Evolutionary conservation across 2,888 invertebrate species (phyloP).

Genomic region (Cantharis rustica): DNA sequence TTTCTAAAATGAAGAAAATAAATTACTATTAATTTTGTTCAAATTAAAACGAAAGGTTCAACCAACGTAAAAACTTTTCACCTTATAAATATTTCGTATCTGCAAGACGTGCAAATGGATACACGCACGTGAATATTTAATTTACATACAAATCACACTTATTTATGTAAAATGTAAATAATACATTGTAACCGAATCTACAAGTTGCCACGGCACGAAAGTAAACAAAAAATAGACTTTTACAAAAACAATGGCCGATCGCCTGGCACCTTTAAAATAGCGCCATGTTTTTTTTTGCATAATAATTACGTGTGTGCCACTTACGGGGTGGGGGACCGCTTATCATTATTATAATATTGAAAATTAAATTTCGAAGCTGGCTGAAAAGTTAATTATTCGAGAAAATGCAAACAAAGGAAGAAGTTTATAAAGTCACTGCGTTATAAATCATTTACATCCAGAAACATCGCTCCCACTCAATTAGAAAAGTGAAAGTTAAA

Average conservation of each 20-base stretch:
- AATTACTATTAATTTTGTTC: not conserved
- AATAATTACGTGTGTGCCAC: not conserved
- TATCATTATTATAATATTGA: not conserved
- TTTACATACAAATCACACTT: conserved; percentile 14
- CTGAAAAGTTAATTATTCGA: not conserved
- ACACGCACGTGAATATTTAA: conserved; percentile 15
- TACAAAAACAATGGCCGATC: not conserved
- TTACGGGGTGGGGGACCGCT: not conserved
- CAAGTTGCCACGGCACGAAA: not conserved
- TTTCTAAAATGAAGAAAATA: not conserved
- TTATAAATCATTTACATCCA: not conserved
- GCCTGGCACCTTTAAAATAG: not conserved
- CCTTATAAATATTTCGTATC: not conserved
- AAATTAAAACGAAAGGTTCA: not conserved
- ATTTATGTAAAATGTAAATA: not conserved
- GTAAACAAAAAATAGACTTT: not conserved
- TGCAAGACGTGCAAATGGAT: not conserved
- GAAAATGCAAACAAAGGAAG: not conserved
- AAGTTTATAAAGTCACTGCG: not conserved
- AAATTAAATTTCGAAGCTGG: not conserved
- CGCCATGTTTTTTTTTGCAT: not conserved
- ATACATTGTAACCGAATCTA: not conserved
- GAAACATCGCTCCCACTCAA: not conserved
- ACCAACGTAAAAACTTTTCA: not conserved
- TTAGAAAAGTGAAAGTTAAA: not conserved